Evolutionary conservation across 2,888 invertebrate species (phyloP).

Genomic region (Phyllotreta striolata): DNA sequence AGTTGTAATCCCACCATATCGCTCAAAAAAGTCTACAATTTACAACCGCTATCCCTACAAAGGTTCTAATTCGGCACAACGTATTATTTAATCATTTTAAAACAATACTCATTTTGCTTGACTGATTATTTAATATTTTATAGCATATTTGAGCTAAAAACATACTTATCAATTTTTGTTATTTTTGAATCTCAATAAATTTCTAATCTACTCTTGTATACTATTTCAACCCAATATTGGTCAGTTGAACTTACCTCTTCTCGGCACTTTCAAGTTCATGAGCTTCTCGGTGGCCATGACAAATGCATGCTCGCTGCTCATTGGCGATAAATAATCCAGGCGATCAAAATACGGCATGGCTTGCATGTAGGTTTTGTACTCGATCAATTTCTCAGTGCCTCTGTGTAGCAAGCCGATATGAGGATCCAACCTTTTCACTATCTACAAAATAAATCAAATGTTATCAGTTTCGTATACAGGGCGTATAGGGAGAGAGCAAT

Average conservation of each 20-base stretch:
- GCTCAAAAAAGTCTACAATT: no score
- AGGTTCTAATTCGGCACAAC: no score
- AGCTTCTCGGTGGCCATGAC: slow-evolving; percentile 84
- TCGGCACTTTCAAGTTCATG: slow-evolving; percentile 78
- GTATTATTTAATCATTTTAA: no score
- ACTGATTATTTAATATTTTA: no score
- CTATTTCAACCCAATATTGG: no score
- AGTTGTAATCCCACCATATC: no score
- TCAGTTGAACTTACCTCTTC: slow-evolving; percentile 80
- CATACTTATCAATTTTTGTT: no score
- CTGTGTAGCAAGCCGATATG: slow-evolving; percentile 88
- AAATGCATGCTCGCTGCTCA: slow-evolving; percentile 82
- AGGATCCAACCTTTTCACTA: slow-evolving; percentile 79
- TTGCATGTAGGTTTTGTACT: slow-evolving; percentile 86
- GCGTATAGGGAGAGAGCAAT: no score
- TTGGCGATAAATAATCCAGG: slow-evolving; percentile 85
- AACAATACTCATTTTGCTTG: no score
- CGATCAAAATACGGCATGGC: slow-evolving; percentile 88
- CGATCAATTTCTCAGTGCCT: slow-evolving; percentile 90
- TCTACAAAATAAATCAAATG: slow-evolving; percentile 62
- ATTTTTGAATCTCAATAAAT: background rate
- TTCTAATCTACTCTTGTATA: slow-evolving; percentile 61
- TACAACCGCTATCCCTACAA: no score
- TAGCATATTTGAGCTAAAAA: no score
- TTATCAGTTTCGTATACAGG: no score